Conservation (phyloP, 1,140 invertebrate species). For the Caenorhabditis briggsae region DNA sequence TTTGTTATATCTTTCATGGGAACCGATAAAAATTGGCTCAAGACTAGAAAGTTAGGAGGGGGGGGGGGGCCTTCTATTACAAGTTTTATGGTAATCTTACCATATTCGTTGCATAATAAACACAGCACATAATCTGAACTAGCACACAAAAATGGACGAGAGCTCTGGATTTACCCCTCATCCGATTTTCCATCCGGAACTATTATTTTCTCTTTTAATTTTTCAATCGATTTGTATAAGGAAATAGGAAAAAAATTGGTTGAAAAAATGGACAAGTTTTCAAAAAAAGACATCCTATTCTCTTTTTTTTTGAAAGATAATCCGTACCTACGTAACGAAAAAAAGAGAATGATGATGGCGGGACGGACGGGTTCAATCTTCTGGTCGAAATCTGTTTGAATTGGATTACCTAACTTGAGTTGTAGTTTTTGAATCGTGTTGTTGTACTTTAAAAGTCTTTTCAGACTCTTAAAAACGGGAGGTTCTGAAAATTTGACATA, state of each 20-base stretch:
- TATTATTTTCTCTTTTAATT: background rate
- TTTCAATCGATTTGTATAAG: background rate
- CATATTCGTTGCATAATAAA: constrained; percentile 44
- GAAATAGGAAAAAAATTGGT: background rate
- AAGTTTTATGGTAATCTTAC: background rate
- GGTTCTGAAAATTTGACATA: too few species aligned
- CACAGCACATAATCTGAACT: constrained; percentile 31
- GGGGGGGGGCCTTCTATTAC: too few species aligned
- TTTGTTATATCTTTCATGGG: too few species aligned
- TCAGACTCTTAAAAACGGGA: too few species aligned
- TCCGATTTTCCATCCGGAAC: background rate
- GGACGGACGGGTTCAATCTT: background rate
- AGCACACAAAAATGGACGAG: constrained; percentile 23
- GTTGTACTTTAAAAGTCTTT: background rate
- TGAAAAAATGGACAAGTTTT: background rate
- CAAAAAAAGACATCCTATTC: background rate
- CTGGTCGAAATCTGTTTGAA: background rate
- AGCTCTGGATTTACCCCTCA: constrained; percentile 13
- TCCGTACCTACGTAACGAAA: constrained; percentile 1
- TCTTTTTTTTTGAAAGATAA: background rate
- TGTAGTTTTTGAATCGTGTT: background rate
- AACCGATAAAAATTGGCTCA: too few species aligned
- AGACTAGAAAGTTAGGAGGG: too few species aligned
- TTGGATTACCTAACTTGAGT: background rate
- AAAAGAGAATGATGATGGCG: background rate